Evolutionary conservation across 2,113 vertebrate genomes (phyloP).

Genomic region (Helogale parvula): DNA sequence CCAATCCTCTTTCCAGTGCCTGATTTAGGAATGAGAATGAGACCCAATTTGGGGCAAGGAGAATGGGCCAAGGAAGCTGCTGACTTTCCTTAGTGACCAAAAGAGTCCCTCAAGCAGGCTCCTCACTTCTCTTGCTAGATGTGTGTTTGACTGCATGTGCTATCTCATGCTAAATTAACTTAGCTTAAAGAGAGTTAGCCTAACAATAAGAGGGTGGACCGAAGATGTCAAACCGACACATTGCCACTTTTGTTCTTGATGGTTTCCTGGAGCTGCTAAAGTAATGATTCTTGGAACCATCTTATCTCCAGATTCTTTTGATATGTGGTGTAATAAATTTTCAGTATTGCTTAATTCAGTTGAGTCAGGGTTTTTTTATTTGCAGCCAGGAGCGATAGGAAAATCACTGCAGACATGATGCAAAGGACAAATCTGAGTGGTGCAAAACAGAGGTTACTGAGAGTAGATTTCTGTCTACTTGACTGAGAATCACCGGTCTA

Average conservation of each 20-base stretch:
- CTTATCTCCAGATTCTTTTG: not conserved
- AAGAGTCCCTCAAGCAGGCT: not conserved
- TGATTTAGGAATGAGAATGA: not conserved
- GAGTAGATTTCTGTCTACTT: not conserved
- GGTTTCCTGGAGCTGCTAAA: not conserved
- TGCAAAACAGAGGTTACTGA: not conserved
- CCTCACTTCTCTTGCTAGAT: not conserved
- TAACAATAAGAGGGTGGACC: not conserved
- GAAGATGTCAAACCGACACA: not conserved
- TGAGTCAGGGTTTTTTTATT: not conserved
- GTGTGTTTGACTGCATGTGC: not conserved
- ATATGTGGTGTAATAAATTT: not conserved
- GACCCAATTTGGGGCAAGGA: not conserved
- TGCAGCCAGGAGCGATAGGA: not conserved
- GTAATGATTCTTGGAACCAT: not conserved
- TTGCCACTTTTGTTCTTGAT: not conserved
- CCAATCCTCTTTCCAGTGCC: not conserved
- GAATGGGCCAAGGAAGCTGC: not conserved
- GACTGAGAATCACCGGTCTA: not conserved
- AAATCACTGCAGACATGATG: not conserved
- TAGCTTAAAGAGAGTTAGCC: not conserved
- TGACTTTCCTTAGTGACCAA: not conserved
- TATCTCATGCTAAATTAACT: not conserved
- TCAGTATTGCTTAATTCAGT: not conserved
- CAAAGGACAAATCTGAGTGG: not conserved